phyloP scores from a whole-genome alignment of 1,140 invertebrate genomes.

The Choristoneura fumiferana region DNA sequence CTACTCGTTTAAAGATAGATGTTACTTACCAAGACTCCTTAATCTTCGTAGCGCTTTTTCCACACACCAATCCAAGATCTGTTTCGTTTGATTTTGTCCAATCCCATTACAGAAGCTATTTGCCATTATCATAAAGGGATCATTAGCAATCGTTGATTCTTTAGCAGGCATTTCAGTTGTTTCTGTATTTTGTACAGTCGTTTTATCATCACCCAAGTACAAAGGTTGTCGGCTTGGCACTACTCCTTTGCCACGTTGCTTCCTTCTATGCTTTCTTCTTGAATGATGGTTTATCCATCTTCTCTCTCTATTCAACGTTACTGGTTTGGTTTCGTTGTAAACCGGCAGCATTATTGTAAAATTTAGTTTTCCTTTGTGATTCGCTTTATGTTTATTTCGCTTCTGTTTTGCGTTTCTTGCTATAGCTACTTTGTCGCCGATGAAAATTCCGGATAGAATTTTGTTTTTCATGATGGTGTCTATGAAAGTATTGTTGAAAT shows the following conservation, averaged over 20 bases:
- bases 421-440: slow-evolving; percentile 26
- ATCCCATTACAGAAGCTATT: slow-evolving; percentile 59
- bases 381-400: slow-evolving; percentile 31
- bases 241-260: slow-evolving; percentile 18
- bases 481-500: slow-evolving; percentile 68
- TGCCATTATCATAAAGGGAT: slow-evolving; percentile 58
- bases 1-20: neutral
- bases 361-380: slow-evolving; percentile 24
- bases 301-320: slow-evolving; percentile 34
- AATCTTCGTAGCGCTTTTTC: slow-evolving; percentile 62
- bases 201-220: slow-evolving; percentile 9
- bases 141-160: slow-evolving; percentile 25
- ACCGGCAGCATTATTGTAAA: slow-evolving; percentile 53
- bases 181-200: neutral
- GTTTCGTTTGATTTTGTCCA: slow-evolving; percentile 45
- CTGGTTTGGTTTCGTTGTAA: slow-evolving; percentile 28
- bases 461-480: slow-evolving; percentile 60
- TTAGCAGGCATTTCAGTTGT: neutral
- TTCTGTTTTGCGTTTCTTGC: slow-evolving; percentile 44
- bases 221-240: slow-evolving; percentile 4
- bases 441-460: slow-evolving; percentile 39
- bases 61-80: slow-evolving; percentile 58
- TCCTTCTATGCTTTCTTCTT: slow-evolving; percentile 32
- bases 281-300: slow-evolving; percentile 56
- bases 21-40: slow-evolving; percentile 49